Conservation (phyloP, 2,797 vertebrate genomes). For the Danio aesculapii region DNA sequence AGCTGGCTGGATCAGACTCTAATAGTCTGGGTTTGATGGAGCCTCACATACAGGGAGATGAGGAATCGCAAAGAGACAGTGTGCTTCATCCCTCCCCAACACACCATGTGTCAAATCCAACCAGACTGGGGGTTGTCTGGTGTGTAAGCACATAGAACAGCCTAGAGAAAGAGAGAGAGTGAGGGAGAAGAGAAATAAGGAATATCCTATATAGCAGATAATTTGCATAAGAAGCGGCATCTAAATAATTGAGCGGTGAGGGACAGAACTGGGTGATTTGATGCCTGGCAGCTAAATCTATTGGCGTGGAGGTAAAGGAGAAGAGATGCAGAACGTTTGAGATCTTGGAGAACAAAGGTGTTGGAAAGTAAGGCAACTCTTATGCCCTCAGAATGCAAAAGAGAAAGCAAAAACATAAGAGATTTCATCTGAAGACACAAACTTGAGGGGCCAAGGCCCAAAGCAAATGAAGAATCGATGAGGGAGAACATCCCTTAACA, state of each 20-base stretch:
- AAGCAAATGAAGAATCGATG: neutral
- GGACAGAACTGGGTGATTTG: constrained; percentile 77
- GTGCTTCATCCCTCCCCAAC: constrained; percentile 72
- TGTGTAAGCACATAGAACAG: constrained; percentile 76
- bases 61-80: constrained; percentile 73
- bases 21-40: constrained; percentile 83
- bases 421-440: constrained; percentile 53
- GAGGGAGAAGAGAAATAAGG: constrained; percentile 62
- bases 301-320: constrained; percentile 72
- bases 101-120: constrained; percentile 78
- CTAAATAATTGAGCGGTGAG: constrained; percentile 86
- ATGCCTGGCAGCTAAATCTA: constrained; percentile 87
- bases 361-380: constrained; percentile 31
- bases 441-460: constrained; percentile 7
- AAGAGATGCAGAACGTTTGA: constrained; percentile 39
- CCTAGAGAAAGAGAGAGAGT: constrained; percentile 14
- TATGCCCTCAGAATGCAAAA: constrained; percentile 4
- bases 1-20: constrained; percentile 79
- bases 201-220: constrained; percentile 77
- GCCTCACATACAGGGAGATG: constrained; percentile 79
- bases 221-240: constrained; percentile 83
- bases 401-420: constrained; percentile 17
- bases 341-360: constrained; percentile 44
- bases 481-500: neutral
- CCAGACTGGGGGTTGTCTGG: constrained; percentile 73